Evolutionary conservation across 1,140 invertebrate genomes (phyloP).

Genomic region (Drosophila kikkawai): DNA sequence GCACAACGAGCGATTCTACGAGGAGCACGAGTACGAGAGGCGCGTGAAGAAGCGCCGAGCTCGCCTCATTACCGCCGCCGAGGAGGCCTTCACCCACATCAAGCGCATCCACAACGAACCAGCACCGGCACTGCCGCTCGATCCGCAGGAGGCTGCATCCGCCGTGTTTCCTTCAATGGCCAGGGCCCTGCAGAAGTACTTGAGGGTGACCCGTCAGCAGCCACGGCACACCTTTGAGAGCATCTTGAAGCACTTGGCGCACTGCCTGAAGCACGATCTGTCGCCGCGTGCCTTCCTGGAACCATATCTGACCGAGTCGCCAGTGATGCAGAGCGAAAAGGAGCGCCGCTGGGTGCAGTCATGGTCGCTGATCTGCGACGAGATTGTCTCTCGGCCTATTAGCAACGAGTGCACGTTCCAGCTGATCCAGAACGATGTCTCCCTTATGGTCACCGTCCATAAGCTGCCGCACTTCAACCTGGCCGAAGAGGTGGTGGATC

Average conservation of each 20-base stretch:
- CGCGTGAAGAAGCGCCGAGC: constrained; percentile 96
- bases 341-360: constrained; percentile 92
- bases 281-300: constrained; percentile 97
- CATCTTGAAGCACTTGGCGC: constrained; percentile 93
- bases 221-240: constrained; percentile 97
- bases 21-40: constrained; percentile 98
- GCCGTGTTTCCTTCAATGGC: constrained; percentile 98
- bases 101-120: constrained; percentile 91
- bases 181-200: constrained; percentile 97
- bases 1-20: constrained; percentile 98
- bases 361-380: constrained; percentile 97
- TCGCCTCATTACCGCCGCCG: constrained; percentile 95
- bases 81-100: constrained; percentile 99
- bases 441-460: constrained; percentile 93
- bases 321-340: constrained; percentile 92
- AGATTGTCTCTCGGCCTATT: constrained; percentile 93
- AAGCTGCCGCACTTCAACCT: constrained; percentile 96
- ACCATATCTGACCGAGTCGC: constrained; percentile 92
- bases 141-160: constrained; percentile 97
- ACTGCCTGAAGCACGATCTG: constrained; percentile 96
- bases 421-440: constrained; percentile 96
- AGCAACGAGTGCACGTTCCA: constrained; percentile 94
- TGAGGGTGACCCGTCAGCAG: constrained; percentile 97
- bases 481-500: constrained; percentile 97
- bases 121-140: constrained; percentile 90